phyloP scores from a whole-genome alignment of 2,888 invertebrate species.

The Arge pagana region DNA sequence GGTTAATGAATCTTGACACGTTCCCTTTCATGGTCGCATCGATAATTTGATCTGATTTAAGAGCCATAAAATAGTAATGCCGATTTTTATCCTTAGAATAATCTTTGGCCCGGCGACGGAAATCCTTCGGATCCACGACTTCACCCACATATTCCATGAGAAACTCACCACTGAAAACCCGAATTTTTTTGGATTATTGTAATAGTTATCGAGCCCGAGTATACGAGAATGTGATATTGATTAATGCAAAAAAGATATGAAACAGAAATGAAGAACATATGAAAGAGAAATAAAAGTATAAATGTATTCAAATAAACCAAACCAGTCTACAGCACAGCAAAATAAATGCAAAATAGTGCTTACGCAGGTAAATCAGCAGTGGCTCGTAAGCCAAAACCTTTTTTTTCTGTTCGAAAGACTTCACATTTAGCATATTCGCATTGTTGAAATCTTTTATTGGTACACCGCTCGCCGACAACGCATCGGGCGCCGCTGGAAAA shows the following conservation, averaged over 20 bases:
- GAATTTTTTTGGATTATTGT: no score
- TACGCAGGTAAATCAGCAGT: constrained; percentile 73
- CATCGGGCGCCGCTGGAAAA: constrained; percentile 84
- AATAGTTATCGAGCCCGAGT: not conserved
- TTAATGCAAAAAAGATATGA: constrained; percentile 40
- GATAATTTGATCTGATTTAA: constrained; percentile 90
- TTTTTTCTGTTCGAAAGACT: constrained; percentile 89
- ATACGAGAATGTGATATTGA: constrained; percentile 3
- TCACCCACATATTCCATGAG: constrained; percentile 99
- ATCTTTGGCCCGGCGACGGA: constrained; percentile 82
- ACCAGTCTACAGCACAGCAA: no score
- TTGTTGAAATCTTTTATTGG: constrained; percentile 93
- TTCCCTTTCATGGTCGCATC: constrained; percentile 97
- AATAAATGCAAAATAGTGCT: no score
- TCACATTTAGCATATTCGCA: constrained; percentile 82
- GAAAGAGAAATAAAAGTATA: constrained; percentile 15
- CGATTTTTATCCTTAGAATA: constrained; percentile 89
- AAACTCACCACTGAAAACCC: constrained; percentile 80
- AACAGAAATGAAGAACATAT: no score
- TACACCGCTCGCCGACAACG: constrained; percentile 86
- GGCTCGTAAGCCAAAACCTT: constrained; percentile 92
- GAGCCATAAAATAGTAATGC: constrained; percentile 98
- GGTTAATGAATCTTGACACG: constrained; percentile 96
- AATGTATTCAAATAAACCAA: no score
- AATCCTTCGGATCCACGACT: constrained; percentile 88